These are phyloP conservation scores for Falco naumanni DNA, from an alignment of 2,797 vertebrate species.

Conservation along the genomic window DNA sequence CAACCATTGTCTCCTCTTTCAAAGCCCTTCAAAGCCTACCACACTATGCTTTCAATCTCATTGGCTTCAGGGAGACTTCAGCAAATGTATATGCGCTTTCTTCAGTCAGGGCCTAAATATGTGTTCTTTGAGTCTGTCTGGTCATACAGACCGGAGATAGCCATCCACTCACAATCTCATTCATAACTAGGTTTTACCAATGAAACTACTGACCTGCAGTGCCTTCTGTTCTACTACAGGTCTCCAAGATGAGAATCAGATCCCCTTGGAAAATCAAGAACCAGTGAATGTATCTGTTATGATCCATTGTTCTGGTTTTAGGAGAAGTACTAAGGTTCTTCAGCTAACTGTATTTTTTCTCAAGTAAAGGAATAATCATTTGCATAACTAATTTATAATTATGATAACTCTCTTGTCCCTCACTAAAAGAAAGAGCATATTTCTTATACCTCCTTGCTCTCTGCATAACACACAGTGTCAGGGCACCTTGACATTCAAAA, in stretches of 20 bases:
- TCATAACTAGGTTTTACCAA: not conserved
- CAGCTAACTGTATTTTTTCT: not conserved
- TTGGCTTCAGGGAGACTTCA: conserved; percentile 15
- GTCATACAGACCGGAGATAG: not conserved
- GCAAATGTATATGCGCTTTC: conserved; percentile 9
- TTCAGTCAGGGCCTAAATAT: not conserved
- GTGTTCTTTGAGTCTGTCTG: not conserved
- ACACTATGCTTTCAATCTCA: conserved; percentile 43
- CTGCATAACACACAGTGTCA: not conserved
- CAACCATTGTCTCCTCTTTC: conserved; percentile 52
- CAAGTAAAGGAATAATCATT: not conserved
- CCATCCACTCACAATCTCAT: not conserved
- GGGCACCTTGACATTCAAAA: not conserved
- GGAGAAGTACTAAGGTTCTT: not conserved
- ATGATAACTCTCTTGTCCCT: not conserved
- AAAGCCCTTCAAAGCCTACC: conserved; percentile 49
- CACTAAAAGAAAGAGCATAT: not conserved
- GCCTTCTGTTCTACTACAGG: not conserved
- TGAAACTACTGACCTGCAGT: not conserved
- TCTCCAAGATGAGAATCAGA: not conserved
- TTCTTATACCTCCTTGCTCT: not conserved
- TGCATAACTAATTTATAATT: not conserved
- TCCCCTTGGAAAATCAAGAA: not conserved
- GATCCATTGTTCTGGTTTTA: not conserved
- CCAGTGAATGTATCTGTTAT: not conserved